Conservation (phyloP, 2,888 invertebrate genomes). For the Hypercompe scribonia region DNA sequence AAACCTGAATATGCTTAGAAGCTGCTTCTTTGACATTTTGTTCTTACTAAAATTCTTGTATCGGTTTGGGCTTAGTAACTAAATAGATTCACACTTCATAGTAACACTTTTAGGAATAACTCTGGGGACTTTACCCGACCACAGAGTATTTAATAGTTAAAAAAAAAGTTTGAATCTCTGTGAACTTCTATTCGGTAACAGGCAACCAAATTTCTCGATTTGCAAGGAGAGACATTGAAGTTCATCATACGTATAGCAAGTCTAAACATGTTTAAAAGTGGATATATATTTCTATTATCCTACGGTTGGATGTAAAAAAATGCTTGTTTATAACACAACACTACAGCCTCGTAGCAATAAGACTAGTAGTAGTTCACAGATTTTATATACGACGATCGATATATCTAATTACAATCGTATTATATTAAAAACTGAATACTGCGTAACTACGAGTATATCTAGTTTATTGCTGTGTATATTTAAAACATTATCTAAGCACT, state of each 20-base stretch:
- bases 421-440: too few species aligned
- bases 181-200: background rate
- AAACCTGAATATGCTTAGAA: background rate
- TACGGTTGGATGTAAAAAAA: background rate
- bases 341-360: too few species aligned
- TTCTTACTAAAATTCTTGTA: background rate
- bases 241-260: background rate
- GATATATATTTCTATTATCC: background rate
- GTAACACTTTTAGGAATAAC: background rate
- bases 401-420: background rate
- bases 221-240: background rate
- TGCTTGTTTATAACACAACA: too few species aligned
- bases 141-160: too few species aligned
- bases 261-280: background rate
- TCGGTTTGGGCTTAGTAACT: background rate
- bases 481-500: background rate
- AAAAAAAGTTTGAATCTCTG: too few species aligned
- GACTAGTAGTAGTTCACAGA: too few species aligned
- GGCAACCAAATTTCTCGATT: background rate
- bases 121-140: background rate
- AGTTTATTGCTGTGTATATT: background rate
- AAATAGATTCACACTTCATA: background rate
- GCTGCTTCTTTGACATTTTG: background rate
- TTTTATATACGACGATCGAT: background rate
- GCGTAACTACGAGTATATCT: background rate